Base-by-base conservation (phyloP, 2,797 vertebrate genomes). In the Gymnothorax reevesii region DNA sequence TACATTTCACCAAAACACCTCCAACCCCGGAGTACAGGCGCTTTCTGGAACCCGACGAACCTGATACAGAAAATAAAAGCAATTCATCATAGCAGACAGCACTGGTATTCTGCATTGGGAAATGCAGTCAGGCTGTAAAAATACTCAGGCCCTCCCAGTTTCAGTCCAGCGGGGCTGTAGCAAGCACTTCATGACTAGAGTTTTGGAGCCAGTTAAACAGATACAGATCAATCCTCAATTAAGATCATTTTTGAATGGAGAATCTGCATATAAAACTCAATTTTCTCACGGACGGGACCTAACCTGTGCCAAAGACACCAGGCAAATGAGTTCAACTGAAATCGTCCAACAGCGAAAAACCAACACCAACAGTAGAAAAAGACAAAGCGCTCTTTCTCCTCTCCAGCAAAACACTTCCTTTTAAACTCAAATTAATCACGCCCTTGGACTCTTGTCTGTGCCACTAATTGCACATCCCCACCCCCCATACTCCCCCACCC, bases 361-460 rank as follows among this genome's bases (percentile, higher is more conserved):
- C 71, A 10, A 42, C 71, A 17, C 33, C 75, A 33, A 52, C 33
- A 42, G 33, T 42, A 42, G 33, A 71, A 12, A 71, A 7, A 71
- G 66, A 12, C 9, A 33, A 33, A 69, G 66, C 25, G 3, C 13
- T 7, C 73, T 17, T 17, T 52, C 20, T 42, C 12, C 33, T 80
- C 83, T 66, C 88, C 86, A 80, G 92, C 91, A 92, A 92, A 91
- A 89, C 83, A 91, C 94, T 96, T 92, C 91, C 93, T 92, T 94
- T 91, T 91, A 93, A 87, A 88, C 93, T 96, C 96, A 94, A 95
- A 97, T 98, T 97, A 97, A 98, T 98, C 97, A 96, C 95, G 94
- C 94, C 94, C 91, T 92, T 91, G 92, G 94, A 94, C 95, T 95
- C 94, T 93, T 91, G 96, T 95, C 95, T 96, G 88, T 92, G 91